Evolutionary conservation across 2,113 vertebrate genomes (phyloP), one percentile per base, ranked within the genome.

Genomic region (Nanorana parkeri): DNA sequence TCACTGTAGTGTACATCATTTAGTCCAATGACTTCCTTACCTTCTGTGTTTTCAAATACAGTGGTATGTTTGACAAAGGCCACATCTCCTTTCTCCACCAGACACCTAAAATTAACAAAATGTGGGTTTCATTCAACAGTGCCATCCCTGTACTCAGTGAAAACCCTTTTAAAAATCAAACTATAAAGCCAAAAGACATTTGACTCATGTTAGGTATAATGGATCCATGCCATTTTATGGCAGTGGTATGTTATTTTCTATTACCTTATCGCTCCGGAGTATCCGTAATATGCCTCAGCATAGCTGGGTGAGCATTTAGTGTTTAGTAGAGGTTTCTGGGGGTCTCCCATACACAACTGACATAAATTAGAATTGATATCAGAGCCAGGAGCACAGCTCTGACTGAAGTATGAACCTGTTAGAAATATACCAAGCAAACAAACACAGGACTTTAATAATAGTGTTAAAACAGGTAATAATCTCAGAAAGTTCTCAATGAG

Each of bases 21-120:
- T 47, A 13, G 41, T 47, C 10, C 8, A 47, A 10, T 13, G 41
- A 15, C 8, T 47, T n/a, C 72, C 90, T 0, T 89, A 97, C 96
- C 95, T 0, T 92, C 60, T 0, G 89, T 95, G 86, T 95, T 95
- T 83, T 96, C 95, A 17, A 68, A 15, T 11, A 97, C 92, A 0
- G 83, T 96, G 55, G 90, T 89, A 85, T 98, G 95, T 86, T 96
- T 97, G 66, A 97, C 85, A 76, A 98, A 98, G 77, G 96, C 95
- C 84, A 98, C 96, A 0, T 98, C 93, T 3, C 88, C 91, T 7
- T 1, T 80, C 29, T 97, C 95, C 0, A 89, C 93, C 73, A 98
- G 88, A 85, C 97, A 98, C 89, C 97, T 99, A 84, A 63, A 80
- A 64, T 32, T 17, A 56, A 16, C 13, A 13, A 56, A 21, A 36